Evolutionary conservation across 2,888 invertebrate genomes (phyloP), one percentile per base, ranked within the genome.

Genomic region (Hirtodrosophila trivittata): DNA sequence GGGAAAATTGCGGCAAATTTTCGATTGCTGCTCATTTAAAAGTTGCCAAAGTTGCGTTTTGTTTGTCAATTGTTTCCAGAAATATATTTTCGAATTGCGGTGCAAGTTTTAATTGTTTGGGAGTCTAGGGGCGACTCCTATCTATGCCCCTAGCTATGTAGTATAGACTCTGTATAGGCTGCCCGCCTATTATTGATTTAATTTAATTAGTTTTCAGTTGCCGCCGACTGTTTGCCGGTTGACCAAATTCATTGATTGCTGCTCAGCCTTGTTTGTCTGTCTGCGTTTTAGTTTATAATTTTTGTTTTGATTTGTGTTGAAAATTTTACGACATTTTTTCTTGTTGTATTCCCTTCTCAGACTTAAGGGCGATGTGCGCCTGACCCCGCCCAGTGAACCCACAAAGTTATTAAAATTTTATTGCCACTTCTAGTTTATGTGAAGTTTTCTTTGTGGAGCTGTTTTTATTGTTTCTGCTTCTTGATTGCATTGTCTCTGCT

Each of bases 401-500:
- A 37, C n/a, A 67, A 70, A 57, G 74, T 81, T 81, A 77, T 78
- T 84, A 84, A 67, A 77, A 59, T 77, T 78, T 84, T 70, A 84
- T 66, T 41, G 56, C 75, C 43, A 54, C 59, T 67, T 59, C 51
- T 51, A 51, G 50, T 47, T 18, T 55, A 45, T 60, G 69, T 75
- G 52, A 75, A 74, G 45, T 47, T 55, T 64, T 77, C 35, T 33
- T 35, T 26, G n/a, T 6, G 28, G 14, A 10, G 7, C 18, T 14
- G 13, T 51, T 71, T 73, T 66, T 75, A 55, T 50, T 55, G 57
- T 50, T 66, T 49, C 60, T 63, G 25, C 52, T 54, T 47, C 37
- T 50, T 37, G 47, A 39, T 57, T 70, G 59, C 51, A 52, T 52
- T 55, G 46, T 25, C 33, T 21, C 50, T 39, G 12, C n/a, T n/a